A percentile compares a stretch with the other conserved stretches of the same genome.
These are phyloP conservation scores for Syrphus vitripennis DNA, from an alignment of 2,888 invertebrate species.

Conservation along the genomic window DNA sequence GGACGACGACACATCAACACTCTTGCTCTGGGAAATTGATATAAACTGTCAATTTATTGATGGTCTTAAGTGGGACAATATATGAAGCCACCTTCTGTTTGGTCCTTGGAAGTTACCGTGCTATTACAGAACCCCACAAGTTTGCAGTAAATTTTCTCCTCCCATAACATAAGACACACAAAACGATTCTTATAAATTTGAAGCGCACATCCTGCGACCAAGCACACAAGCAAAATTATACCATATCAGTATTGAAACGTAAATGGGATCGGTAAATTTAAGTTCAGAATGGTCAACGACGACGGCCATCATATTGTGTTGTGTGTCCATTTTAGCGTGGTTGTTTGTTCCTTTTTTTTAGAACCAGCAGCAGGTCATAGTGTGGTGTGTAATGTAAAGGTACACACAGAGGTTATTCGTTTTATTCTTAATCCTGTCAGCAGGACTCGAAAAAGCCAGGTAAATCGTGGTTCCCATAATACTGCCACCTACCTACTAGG, in stretches of 20 bases:
- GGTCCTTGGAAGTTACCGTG: not conserved
- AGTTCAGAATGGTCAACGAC: conserved; percentile 56
- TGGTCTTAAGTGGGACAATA: conserved; percentile 60
- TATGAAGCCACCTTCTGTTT: conserved; percentile 30
- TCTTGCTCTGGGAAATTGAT: conserved; percentile 41
- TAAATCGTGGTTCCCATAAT: not conserved
- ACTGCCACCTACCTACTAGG: not conserved
- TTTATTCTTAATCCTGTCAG: conserved; percentile 37
- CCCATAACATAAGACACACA: conserved; percentile 9
- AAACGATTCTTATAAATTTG: conserved; percentile 5
- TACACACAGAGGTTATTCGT: conserved; percentile 12
- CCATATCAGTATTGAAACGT: not conserved
- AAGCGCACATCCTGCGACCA: conserved; percentile 5
- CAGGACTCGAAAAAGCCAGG: conserved; percentile 11
- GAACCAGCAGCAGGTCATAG: conserved; percentile 49
- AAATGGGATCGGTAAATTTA: conserved; percentile 61
- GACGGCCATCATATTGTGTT: conserved; percentile 46
- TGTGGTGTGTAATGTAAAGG: not conserved
- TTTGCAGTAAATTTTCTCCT: conserved; percentile 38
- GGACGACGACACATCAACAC: conserved; percentile 37
- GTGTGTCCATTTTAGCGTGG: conserved; percentile 48
- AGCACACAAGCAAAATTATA: not conserved
- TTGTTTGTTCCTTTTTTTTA: conserved; percentile 31
- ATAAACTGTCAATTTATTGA: conserved; percentile 68
- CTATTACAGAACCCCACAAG: not conserved